Percentiles rank a stretch among this genome's conserved stretches.
phyloP scores from a whole-genome alignment of 2,888 invertebrate species.

The Nomada flava region DNA sequence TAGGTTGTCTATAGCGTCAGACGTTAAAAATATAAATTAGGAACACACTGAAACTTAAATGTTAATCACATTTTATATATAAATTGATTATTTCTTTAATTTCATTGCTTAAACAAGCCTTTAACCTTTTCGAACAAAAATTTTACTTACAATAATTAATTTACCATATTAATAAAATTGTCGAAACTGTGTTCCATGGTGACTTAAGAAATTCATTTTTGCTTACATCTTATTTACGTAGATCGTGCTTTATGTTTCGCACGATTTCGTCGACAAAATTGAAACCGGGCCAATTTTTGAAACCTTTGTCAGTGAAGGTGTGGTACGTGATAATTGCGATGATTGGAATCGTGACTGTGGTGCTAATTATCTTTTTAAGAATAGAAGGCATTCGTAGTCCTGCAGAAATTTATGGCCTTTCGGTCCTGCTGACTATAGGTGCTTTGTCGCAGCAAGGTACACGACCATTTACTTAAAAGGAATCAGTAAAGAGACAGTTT shows the following conservation, averaged over 20 bases:
- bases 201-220: too few relatives aligned
- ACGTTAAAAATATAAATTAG: too few relatives aligned
- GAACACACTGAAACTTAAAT: too few relatives aligned
- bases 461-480: not conserved
- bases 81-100: too few relatives aligned
- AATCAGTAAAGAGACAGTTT: not conserved
- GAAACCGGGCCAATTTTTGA: constrained; percentile 69
- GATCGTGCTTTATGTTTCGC: constrained; percentile 76
- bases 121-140: too few relatives aligned
- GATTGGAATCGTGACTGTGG: constrained; percentile 50
- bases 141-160: too few relatives aligned
- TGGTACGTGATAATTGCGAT: constrained; percentile 71
- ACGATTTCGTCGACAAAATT: constrained; percentile 71
- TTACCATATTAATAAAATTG: too few relatives aligned
- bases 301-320: constrained; percentile 68
- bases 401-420: constrained; percentile 64
- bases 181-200: too few relatives aligned
- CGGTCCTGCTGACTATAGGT: constrained; percentile 70
- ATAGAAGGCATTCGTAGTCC: constrained; percentile 63
- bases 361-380: constrained; percentile 64
- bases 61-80: too few relatives aligned
- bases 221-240: constrained; percentile 20
- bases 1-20: too few relatives aligned
- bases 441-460: constrained; percentile 77
- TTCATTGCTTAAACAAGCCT: too few relatives aligned